Evolutionary conservation across 1,140 invertebrate genomes (phyloP).

Genomic region (Cydia pomonella): DNA sequence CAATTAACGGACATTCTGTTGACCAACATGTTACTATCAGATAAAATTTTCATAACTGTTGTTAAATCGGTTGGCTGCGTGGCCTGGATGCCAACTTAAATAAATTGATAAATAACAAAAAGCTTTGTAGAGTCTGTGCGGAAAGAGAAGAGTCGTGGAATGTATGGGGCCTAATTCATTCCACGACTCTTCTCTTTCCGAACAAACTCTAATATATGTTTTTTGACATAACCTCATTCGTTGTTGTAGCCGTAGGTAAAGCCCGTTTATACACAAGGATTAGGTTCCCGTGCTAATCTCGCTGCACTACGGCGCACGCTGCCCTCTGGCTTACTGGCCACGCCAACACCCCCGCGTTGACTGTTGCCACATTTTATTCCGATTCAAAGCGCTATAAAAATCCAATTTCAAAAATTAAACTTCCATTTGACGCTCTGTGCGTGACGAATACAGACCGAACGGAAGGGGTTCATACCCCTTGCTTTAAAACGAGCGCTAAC

Average conservation of each 20-base stretch:
- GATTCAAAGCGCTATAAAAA: slow-evolving; percentile 68
- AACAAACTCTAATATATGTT: no score
- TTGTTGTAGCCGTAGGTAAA: not conserved
- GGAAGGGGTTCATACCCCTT: slow-evolving; percentile 64
- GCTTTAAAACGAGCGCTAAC: slow-evolving; percentile 53
- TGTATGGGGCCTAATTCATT: no score
- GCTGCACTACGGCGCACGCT: not conserved
- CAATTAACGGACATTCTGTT: not conserved
- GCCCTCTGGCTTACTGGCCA: not conserved
- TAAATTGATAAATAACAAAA: no score
- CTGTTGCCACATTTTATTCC: slow-evolving; percentile 50
- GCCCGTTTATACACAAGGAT: not conserved
- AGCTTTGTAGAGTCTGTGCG: no score
- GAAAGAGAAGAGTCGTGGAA: no score
- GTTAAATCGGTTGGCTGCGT: no score
- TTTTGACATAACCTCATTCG: no score
- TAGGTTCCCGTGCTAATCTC: slow-evolving; percentile 13
- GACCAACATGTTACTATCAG: not conserved
- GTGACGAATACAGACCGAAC: slow-evolving; percentile 67
- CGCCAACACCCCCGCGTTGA: slow-evolving; percentile 5
- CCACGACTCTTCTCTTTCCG: no score
- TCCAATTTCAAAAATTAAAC: slow-evolving; percentile 77
- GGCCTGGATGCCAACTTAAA: no score
- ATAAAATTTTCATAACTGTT: not conserved
- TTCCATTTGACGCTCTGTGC: slow-evolving; percentile 70